Evolutionary conservation across 2,888 invertebrate genomes (phyloP), one percentile per base, ranked within the genome.

Genomic region (Chorisops tibialis): DNA sequence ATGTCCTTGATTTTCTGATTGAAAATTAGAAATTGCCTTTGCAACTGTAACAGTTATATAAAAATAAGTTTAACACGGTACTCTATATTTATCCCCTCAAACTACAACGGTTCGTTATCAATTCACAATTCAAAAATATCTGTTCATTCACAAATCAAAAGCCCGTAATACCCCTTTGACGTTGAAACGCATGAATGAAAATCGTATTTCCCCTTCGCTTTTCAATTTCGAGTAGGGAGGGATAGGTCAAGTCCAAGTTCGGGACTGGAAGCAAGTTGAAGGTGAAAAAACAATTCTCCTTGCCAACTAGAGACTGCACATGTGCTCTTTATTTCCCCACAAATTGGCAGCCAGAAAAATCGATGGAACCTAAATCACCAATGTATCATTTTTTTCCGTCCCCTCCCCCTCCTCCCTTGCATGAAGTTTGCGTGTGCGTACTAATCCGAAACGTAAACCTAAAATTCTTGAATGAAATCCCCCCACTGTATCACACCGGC

Each of bases 181-280:
- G 9, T 9, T 30, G 30, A 30, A 30, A 30, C 30, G 30, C 41
- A 56, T 56, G 56, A 56, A 56, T 56, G 56, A 43, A 45, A 24
- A 18, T 45, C 35, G 2, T 30, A 30, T 30, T 30, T 30, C 30
- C 30, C 30, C 30, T 30, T 5, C 30, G 9, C 2, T 30, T 30
- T 30, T 9, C 7, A 30, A 30, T 30, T 9, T 30, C 30, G 2
- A 30, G 9, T 30, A 9, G 5, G 30, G 3, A 30, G 19, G 18
- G 14, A 14, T 56, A 56, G 56, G 56, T 56, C 56, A 56, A 41
- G 56, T 56, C 45, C 56, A 56, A 56, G 56, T 56, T 56, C 35
- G 43, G 30, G 45, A 18, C n/a, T 56, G 56, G 18, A 16, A 30
- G 30, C 19, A 30, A 56, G 43, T 14, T 16, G 30, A 30, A 30